These are phyloP conservation scores for Chlorocebus sabaeus DNA, from an alignment of 2,113 vertebrate genomes.

Conservation along the genomic window DNA sequence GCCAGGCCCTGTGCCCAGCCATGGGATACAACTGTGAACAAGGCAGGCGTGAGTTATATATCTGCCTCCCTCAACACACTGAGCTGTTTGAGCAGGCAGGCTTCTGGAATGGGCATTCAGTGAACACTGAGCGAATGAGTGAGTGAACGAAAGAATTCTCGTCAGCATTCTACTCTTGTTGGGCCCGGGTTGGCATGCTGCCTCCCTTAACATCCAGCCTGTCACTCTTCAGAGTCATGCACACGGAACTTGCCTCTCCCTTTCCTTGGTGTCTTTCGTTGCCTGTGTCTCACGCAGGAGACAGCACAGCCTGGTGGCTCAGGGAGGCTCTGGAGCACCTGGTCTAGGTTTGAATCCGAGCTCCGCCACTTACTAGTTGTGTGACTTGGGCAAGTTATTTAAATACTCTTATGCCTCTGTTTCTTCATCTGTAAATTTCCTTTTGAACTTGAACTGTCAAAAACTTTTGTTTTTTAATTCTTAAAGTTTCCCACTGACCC, in stretches of 20 bases:
- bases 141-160: accelerated
- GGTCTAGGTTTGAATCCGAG: not conserved
- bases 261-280: not conserved
- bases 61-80: not conserved
- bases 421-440: not conserved
- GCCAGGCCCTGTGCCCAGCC: not conserved
- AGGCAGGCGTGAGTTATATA: accelerated
- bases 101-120: not conserved
- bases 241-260: not conserved
- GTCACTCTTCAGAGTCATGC: not conserved
- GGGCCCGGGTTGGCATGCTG: not conserved
- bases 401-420: not conserved
- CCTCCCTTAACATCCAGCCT: not conserved
- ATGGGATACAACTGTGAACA: not conserved
- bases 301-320: not conserved
- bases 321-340: not conserved
- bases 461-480: not conserved
- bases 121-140: not conserved
- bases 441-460: not conserved
- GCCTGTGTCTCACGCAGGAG: not conserved
- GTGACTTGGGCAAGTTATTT: not conserved
- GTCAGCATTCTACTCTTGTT: accelerated
- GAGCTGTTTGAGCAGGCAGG: not conserved
- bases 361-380: not conserved
- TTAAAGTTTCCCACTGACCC: not conserved